Conservation (phyloP, 2,113 vertebrate genomes). For the Eretmodus cyanostictus region DNA sequence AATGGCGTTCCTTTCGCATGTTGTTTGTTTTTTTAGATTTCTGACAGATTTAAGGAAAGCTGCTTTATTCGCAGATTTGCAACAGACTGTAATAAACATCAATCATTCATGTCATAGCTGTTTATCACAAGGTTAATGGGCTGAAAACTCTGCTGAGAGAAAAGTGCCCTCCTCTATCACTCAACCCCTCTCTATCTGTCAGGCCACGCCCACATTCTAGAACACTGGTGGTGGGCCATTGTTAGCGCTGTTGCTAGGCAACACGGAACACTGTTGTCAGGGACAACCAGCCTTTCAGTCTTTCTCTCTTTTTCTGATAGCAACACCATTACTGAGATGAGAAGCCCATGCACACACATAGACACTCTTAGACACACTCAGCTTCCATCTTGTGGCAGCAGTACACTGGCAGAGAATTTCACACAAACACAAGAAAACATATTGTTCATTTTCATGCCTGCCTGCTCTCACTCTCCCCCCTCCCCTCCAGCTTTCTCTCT, state of each 20-base stretch:
- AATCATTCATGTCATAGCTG: not conserved
- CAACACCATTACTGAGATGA: constrained; percentile 46
- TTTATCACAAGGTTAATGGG: not conserved
- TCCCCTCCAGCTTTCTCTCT: not conserved
- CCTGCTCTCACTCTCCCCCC: not conserved
- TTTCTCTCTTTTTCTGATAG: constrained; percentile 18
- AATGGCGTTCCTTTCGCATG: not conserved
- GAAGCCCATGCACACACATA: constrained; percentile 5
- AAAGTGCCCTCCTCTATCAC: not conserved
- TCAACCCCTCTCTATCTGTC: not conserved
- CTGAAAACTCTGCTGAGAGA: not conserved
- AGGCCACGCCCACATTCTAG: constrained; percentile 51
- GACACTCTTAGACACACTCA: not conserved
- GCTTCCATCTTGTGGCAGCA: constrained; percentile 42
- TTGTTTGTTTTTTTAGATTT: not conserved
- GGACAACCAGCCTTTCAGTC: constrained; percentile 50
- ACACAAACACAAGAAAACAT: constrained; percentile 40
- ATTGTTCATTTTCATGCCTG: constrained; percentile 36
- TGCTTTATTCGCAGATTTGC: not conserved
- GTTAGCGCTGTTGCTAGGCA: constrained; percentile 67
- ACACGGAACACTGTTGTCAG: constrained; percentile 59
- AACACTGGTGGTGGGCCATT: constrained; percentile 52
- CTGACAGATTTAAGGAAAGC: not conserved
- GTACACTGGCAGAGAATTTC: not conserved
- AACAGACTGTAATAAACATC: not conserved